phyloP scores from a whole-genome alignment of 2,888 invertebrate species.

The Fissipunctia ypsillon region DNA sequence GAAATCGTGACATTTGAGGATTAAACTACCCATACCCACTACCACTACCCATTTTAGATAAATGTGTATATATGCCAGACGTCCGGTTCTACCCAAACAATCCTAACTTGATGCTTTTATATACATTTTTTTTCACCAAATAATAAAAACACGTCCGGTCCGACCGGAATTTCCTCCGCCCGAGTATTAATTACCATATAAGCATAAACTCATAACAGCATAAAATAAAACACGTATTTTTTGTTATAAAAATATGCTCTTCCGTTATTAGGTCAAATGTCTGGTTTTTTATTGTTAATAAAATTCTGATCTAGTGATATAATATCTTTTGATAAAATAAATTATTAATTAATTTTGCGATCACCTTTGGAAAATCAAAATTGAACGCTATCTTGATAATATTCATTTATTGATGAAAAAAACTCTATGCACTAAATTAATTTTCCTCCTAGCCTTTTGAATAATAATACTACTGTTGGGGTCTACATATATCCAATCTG shows the following conservation, averaged over 20 bases:
- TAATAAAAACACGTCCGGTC: slow-evolving; percentile 35
- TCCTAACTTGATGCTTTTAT: neutral
- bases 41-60: neutral
- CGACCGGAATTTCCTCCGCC: slow-evolving; percentile 23
- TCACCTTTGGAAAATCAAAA: neutral
- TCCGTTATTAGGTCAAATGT: slow-evolving; percentile 40
- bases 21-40: too few relatives aligned
- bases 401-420: neutral
- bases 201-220: slow-evolving; percentile 40
- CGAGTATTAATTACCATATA: slow-evolving; percentile 38
- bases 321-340: neutral
- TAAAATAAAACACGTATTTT: slow-evolving; percentile 32
- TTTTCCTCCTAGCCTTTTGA: neutral
- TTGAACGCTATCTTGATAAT: neutral
- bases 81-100: slow-evolving; percentile 19
- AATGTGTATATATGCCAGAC: slow-evolving; percentile 16
- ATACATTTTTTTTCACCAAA: slow-evolving; percentile 27
- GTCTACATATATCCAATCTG: neutral
- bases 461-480: neutral
- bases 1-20: too few relatives aligned
- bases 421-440: neutral
- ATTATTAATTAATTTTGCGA: neutral
- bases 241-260: slow-evolving; percentile 1
- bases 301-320: neutral
- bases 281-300: slow-evolving; percentile 22